A percentile compares a stretch with the other conserved stretches of the same genome.
phyloP scores from a whole-genome alignment of 2,888 invertebrate species.

The Chromoteleia sp. region DNA sequence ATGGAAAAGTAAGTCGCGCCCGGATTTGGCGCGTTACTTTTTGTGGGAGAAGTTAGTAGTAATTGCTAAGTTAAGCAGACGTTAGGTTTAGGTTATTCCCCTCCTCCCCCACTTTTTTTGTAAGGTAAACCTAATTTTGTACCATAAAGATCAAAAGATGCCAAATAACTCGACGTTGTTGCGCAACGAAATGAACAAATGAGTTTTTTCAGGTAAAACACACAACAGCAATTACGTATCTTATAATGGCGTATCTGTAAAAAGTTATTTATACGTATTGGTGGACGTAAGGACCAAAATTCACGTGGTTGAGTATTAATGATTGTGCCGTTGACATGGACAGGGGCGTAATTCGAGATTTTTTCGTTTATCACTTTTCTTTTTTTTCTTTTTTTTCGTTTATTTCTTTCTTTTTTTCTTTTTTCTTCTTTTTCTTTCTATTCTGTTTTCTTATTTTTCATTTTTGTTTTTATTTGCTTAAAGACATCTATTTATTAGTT shows the following conservation, averaged over 20 bases:
- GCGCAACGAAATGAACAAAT: slow-evolving; percentile 61
- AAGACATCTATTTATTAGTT: too few relatives aligned
- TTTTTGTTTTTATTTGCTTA: too few relatives aligned
- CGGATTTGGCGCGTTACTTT: slow-evolving; percentile 2
- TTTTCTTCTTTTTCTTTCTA: background rate
- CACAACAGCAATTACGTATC: slow-evolving; percentile 44
- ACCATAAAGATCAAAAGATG: slow-evolving; percentile 78
- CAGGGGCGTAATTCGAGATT: slow-evolving; percentile 39
- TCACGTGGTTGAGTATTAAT: slow-evolving; percentile 56
- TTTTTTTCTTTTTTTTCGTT: slow-evolving; percentile 1
- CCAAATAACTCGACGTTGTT: slow-evolving; percentile 74
- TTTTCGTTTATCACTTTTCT: background rate
- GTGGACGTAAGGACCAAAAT: slow-evolving; percentile 48
- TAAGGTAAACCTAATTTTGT: slow-evolving; percentile 77
- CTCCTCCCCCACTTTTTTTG: slow-evolving; percentile 5
- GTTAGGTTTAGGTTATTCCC: slow-evolving; percentile 28
- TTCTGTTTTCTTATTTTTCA: too few relatives aligned
- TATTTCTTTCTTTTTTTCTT: background rate
- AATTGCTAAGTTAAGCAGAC: slow-evolving; percentile 67
- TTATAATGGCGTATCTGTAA: slow-evolving; percentile 57
- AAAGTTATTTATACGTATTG: slow-evolving; percentile 63
- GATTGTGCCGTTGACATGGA: slow-evolving; percentile 59
- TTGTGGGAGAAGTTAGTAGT: slow-evolving; percentile 73
- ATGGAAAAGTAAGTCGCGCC: background rate
- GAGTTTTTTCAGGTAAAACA: slow-evolving; percentile 40